These are phyloP conservation scores for Encarsia formosa DNA, from an alignment of 2,888 invertebrate genomes.

Conservation along the genomic window DNA sequence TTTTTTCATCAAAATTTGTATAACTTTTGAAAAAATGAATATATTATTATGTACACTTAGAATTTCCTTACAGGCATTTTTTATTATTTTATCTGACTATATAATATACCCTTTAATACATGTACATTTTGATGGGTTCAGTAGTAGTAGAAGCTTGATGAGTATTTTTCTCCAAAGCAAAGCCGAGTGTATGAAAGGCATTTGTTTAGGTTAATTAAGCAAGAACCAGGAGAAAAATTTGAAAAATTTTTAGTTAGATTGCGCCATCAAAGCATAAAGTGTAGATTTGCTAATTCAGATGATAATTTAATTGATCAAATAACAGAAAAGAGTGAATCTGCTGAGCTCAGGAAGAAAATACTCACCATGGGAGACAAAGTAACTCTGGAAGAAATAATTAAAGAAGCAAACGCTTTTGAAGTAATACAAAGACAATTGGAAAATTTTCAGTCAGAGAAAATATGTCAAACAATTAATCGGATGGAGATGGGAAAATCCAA, in stretches of 20 bases:
- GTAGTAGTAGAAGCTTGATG: too few relatives aligned
- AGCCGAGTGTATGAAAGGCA: conserved; percentile 40
- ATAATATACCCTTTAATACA: too few relatives aligned
- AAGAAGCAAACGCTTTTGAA: conserved; percentile 27
- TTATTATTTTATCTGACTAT: too few relatives aligned
- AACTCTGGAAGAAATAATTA: conserved; percentile 32
- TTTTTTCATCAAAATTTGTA: too few relatives aligned
- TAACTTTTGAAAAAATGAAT: too few relatives aligned
- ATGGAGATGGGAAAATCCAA: background rate
- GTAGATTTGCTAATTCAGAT: conserved; percentile 30
- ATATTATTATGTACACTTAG: too few relatives aligned
- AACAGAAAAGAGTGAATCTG: conserved; percentile 32
- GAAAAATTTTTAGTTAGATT: conserved; percentile 35
- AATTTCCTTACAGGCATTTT: too few relatives aligned
- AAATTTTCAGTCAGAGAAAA: background rate
- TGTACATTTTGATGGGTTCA: too few relatives aligned
- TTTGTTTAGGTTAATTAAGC: conserved; percentile 35
- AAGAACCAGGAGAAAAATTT: conserved; percentile 35
- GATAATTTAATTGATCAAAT: conserved; percentile 30
- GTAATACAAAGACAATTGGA: background rate
- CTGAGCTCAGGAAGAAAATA: conserved; percentile 32
- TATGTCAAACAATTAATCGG: background rate
- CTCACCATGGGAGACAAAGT: conserved; percentile 31
- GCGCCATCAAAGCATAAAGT: conserved; percentile 37
- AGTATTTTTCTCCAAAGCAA: conserved; percentile 37